These are phyloP conservation scores for Alethe castanea DNA, from an alignment of 2,113 vertebrate genomes.

Conservation along the genomic window DNA sequence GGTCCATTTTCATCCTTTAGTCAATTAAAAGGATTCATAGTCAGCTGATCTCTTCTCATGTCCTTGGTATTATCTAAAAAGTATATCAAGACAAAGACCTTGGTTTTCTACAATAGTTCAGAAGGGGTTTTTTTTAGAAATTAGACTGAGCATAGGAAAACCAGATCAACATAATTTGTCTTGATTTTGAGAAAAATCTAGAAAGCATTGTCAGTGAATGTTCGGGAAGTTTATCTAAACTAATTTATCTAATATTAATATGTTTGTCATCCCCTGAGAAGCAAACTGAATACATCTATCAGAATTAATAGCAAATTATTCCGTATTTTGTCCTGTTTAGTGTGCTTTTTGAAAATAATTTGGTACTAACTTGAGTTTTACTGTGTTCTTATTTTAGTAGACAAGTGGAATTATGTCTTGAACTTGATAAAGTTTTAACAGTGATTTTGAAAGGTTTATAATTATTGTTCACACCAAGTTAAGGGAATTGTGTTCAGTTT, in stretches of 20 bases:
- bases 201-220: not conserved
- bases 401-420: not conserved
- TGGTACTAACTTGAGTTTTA: not conserved
- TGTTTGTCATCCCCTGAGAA: not conserved
- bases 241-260: not conserved
- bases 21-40: not conserved
- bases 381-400: not conserved
- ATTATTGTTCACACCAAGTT: not conserved
- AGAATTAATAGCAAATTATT: not conserved
- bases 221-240: not conserved
- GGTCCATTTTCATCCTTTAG: not conserved
- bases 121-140: not conserved
- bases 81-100: not conserved
- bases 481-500: not conserved
- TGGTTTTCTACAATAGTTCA: not conserved
- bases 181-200: not conserved
- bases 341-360: not conserved
- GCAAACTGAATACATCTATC: rapidly evolving
- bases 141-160: not conserved
- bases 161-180: not conserved
- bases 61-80: not conserved
- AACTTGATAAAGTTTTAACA: not conserved
- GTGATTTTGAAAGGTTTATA: not conserved
- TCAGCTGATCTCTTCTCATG: not conserved
- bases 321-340: not conserved